Base-by-base conservation (phyloP, 1,140 invertebrate species). In the Tetranychus urticae region DNA sequence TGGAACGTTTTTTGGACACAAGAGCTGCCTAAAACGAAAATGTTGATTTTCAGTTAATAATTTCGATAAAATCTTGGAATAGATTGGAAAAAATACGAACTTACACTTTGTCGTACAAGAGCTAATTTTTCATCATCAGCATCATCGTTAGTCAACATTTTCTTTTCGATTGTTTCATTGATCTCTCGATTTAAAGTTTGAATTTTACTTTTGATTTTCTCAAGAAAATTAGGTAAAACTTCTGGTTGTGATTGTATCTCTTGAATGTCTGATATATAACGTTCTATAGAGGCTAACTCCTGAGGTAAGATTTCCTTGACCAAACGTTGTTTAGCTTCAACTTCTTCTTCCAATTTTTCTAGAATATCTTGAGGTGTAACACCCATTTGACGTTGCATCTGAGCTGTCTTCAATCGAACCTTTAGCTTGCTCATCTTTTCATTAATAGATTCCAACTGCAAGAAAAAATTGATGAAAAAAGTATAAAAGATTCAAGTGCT, bases 291-390 rank as follows among this genome's bases (percentile, higher is more conserved):
- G 3, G 72, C 67, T 36, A 83, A 74, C 71, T 88, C 86, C 66
- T 81, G 78, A 0, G 85, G 84, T 33, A 88, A 69, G 68, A 86
- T 83, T 68, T 88, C 83, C 56, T 82, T 83, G 0, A 81, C 80
- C 23, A 90, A 78, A 67, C 85, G 85, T 55, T 72, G 75, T 70
- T 82, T 83, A 42, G 84, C 76, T 63, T 82, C 81, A 8, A 81
- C 78, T 73, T 87, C 85, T 70, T 88, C 85, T 64, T 82, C 79
- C 46, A 87, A 70, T 67, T 80, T 78, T 71, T 82, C 80, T 2
- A 60, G 37, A 60, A 60, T 23, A 23, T 52, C 59, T 10, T 52
- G 14, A 52, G 50, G 50, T 52, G 50, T n/a, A 52, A 52, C n/a
- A n/a, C 31, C 50, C n/a, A 52, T 52, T 52, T 12, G 23, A 52